phyloP scores from a whole-genome alignment of 1,140 invertebrate genomes.

The Lasaia peninsularis region DNA sequence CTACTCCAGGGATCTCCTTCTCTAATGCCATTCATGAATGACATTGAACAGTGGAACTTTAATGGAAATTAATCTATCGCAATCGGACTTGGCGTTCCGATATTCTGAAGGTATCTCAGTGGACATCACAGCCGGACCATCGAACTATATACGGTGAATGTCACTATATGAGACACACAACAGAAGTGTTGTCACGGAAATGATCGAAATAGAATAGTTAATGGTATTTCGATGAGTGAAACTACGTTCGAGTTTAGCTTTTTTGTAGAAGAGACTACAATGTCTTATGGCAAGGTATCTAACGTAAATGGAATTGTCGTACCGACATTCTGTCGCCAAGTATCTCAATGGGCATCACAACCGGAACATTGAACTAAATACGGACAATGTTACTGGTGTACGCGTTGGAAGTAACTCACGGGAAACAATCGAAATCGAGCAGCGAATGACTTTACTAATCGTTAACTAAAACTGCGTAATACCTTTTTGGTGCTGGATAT shows the following conservation, averaged over 20 bases:
- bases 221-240: too few relatives aligned
- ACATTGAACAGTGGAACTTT: too few relatives aligned
- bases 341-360: background rate
- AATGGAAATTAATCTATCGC: too few relatives aligned
- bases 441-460: background rate
- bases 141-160: constrained; percentile 19
- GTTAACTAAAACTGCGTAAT: background rate
- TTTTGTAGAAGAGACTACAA: too few relatives aligned
- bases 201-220: background rate
- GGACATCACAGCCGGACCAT: background rate
- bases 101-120: background rate
- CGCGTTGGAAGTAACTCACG: too few relatives aligned
- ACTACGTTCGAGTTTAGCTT: background rate
- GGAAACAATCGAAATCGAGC: background rate
- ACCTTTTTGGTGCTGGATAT: background rate
- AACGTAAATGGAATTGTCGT: background rate
- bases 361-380: constrained; percentile 12
- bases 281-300: background rate
- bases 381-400: constrained; percentile 19
- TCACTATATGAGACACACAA: too few relatives aligned
- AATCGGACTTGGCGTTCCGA: background rate
- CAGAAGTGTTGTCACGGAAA: background rate
- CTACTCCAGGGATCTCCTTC: too few relatives aligned
- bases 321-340: background rate
- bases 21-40: too few relatives aligned